Percentiles rank a stretch among this genome's conserved stretches.
These are phyloP conservation scores for Eurypyga helias DNA, from an alignment of 2,113 vertebrate species.

Conservation along the genomic window DNA sequence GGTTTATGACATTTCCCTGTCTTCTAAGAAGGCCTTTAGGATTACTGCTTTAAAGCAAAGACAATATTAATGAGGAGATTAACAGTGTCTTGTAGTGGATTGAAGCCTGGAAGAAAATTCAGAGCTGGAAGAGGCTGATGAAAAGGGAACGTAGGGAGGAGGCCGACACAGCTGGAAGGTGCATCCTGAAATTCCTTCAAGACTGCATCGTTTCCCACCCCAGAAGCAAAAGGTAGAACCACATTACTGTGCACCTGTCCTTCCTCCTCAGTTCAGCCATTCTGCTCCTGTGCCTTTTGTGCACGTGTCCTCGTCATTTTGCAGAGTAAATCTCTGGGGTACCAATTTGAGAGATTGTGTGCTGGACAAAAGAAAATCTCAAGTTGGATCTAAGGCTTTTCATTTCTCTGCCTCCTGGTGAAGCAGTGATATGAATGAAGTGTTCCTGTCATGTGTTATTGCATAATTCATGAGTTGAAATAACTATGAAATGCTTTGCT, in stretches of 20 bases:
- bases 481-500: neutral
- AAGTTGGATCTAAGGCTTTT: neutral
- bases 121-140: neutral
- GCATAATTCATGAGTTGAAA: constrained; percentile 28
- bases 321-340: neutral
- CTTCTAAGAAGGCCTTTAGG: neutral
- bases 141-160: neutral
- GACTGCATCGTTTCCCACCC: neutral
- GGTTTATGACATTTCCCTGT: neutral
- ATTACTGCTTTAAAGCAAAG: neutral
- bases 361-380: neutral
- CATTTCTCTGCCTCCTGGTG: neutral
- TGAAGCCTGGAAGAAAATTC: neutral
- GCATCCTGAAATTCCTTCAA: neutral
- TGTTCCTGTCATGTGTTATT: neutral
- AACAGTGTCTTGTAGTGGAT: neutral
- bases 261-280: neutral
- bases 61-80: neutral
- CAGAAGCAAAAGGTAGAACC: neutral
- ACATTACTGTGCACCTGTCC: neutral
- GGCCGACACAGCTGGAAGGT: neutral
- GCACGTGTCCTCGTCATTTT: accelerated
- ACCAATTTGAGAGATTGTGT: neutral
- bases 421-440: neutral
- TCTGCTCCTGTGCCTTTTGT: neutral